phyloP scores from a whole-genome alignment of 2,888 invertebrate species.

The Nomada lathburiana region DNA sequence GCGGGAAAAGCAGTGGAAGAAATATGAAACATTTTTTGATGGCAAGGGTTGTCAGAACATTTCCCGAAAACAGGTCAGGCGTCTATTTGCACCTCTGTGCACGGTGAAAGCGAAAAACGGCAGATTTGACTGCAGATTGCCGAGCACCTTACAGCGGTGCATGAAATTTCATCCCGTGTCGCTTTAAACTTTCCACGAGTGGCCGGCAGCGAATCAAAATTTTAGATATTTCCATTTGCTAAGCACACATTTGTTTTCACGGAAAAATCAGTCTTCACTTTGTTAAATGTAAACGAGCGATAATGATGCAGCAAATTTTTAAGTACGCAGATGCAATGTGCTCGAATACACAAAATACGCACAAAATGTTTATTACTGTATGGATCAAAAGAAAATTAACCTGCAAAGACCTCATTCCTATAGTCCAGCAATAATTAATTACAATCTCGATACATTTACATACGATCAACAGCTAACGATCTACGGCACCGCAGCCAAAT shows the following conservation, averaged over 20 bases:
- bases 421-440: no score
- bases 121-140: conserved; percentile 20
- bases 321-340: no score
- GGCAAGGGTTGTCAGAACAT: conserved; percentile 23
- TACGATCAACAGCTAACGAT: no score
- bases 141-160: conserved; percentile 17
- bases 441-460: no score
- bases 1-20: neutral
- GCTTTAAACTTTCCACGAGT: neutral
- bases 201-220: neutral
- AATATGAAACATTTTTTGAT: conserved; percentile 6
- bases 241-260: no score
- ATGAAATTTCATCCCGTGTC: conserved; percentile 12
- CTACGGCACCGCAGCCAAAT: neutral
- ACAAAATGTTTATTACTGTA: no score
- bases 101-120: conserved; percentile 24
- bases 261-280: no score
- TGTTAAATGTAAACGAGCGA: neutral
- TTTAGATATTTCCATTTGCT: neutral
- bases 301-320: neutral
- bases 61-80: conserved; percentile 45
- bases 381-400: no score
- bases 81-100: conserved; percentile 22
- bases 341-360: no score
- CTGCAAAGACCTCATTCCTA: no score